phyloP scores from a whole-genome alignment of 2,113 vertebrate genomes.

The Cyprinodon variegatus region DNA sequence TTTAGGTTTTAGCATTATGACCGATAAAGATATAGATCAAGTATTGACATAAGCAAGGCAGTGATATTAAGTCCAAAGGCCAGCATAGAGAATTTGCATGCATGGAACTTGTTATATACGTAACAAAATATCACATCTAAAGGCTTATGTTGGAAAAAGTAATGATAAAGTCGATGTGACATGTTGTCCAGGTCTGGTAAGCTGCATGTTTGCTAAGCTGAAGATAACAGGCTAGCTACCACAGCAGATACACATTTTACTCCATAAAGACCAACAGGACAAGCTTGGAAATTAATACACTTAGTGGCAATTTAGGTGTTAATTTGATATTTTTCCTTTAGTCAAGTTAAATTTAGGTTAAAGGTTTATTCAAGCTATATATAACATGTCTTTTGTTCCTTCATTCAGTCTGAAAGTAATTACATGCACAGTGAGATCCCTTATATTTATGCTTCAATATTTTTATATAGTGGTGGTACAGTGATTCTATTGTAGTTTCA shows the following conservation, averaged over 20 bases:
- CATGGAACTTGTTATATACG: background rate
- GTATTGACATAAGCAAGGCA: background rate
- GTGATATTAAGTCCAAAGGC: background rate
- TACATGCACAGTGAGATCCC: background rate
- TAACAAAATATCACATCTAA: background rate
- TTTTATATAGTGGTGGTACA: background rate
- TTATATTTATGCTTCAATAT: background rate
- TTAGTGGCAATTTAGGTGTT: too few species aligned
- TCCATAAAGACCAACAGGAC: too few species aligned
- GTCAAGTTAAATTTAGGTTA: background rate
- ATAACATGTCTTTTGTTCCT: background rate
- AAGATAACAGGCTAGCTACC: background rate
- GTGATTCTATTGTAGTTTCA: background rate
- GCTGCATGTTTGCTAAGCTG: too few species aligned
- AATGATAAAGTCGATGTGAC: background rate
- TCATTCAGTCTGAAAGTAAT: background rate
- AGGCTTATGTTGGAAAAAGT: background rate
- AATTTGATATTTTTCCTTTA: background rate
- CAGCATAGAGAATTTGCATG: background rate
- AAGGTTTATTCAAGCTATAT: background rate
- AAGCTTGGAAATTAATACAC: too few species aligned
- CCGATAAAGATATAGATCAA: background rate
- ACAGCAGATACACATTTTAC: background rate
- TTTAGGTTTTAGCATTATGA: background rate
- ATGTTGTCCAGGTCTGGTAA: too few species aligned